A percentile compares a stretch with the other conserved stretches of the same genome.
Evolutionary conservation across 2,888 invertebrate genomes (phyloP).

Genomic region (Cepaea hortensis): DNA sequence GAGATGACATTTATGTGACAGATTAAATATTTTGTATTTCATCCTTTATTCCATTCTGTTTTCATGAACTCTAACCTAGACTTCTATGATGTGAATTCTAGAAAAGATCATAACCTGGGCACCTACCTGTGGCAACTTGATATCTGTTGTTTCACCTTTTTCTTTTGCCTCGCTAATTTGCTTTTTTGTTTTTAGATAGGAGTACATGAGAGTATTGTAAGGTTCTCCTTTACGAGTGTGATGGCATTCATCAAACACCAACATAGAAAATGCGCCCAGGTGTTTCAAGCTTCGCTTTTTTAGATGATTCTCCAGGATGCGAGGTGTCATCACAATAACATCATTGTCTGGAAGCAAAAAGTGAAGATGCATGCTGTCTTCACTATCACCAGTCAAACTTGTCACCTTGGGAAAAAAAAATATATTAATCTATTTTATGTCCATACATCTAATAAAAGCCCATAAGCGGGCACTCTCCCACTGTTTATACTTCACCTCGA

Average conservation of each 20-base stretch:
- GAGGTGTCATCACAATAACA: constrained; percentile 71
- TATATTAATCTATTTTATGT: neutral
- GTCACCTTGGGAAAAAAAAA: constrained; percentile 13
- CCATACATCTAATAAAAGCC: neutral
- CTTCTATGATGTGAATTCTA: neutral
- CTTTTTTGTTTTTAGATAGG: constrained; percentile 39
- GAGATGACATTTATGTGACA: too few species aligned
- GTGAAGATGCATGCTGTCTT: constrained; percentile 51
- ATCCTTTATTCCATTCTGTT: neutral
- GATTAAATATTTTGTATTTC: too few species aligned
- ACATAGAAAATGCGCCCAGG: constrained; percentile 53
- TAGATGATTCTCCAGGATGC: constrained; percentile 68
- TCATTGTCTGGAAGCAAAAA: constrained; percentile 52
- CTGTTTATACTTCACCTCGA: too few species aligned
- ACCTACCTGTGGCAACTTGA: constrained; percentile 42
- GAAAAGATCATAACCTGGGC: neutral
- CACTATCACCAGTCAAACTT: constrained; percentile 51
- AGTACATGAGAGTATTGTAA: constrained; percentile 60
- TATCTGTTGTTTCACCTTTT: neutral
- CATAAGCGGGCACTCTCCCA: too few species aligned
- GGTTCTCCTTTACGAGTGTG: constrained; percentile 60
- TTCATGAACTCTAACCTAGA: neutral
- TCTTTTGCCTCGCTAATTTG: neutral
- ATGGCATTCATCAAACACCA: constrained; percentile 63
- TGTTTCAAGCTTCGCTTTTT: constrained; percentile 44